Conservation (phyloP, 2,888 invertebrate genomes). For the Arctia plantaginis region DNA sequence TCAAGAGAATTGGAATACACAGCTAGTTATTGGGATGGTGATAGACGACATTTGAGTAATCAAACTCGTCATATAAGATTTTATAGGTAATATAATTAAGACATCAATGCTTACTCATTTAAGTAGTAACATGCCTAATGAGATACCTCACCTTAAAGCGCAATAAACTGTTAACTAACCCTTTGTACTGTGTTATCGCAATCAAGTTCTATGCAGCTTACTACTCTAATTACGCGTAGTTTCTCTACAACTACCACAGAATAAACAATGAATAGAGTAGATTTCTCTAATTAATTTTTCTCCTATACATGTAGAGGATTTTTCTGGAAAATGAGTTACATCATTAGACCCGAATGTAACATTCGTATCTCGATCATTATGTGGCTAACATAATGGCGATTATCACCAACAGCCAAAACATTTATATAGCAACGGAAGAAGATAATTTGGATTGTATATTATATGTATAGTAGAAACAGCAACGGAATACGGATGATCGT, state of each 20-base stretch:
- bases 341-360: neutral
- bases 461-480: conserved; percentile 46
- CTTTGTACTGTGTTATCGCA: neutral
- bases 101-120: neutral
- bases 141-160: neutral
- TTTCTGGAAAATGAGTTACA: neutral
- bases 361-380: conserved; percentile 33
- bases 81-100: neutral
- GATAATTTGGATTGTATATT: conserved; percentile 51
- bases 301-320: neutral
- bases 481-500: conserved; percentile 46
- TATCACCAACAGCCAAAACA: conserved; percentile 47
- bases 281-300: neutral
- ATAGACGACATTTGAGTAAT: neutral
- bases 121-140: neutral
- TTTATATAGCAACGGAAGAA: conserved; percentile 53
- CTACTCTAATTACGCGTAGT: neutral
- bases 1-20: neutral
- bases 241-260: neutral
- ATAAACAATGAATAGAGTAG: neutral
- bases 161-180: neutral
- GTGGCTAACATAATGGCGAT: conserved; percentile 32
- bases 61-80: neutral
- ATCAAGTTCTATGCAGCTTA: neutral
- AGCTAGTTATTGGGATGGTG: neutral